phyloP scores from a whole-genome alignment of 2,888 invertebrate genomes.

The Electrophaes corylata region DNA sequence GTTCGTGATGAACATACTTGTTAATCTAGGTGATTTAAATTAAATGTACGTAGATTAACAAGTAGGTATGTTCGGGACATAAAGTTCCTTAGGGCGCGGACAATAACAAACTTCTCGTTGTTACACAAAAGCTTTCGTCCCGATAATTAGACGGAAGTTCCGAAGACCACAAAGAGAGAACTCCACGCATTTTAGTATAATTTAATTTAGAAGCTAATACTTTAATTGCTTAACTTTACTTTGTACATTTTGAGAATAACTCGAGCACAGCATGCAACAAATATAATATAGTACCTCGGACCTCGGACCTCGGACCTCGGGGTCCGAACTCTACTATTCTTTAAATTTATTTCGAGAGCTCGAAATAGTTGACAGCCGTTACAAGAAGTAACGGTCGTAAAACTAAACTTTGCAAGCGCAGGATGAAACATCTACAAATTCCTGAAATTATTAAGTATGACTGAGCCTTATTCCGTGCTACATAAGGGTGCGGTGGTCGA shows the following conservation, averaged over 20 bases:
- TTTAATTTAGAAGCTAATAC: conserved; percentile 1
- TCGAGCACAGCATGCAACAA: not conserved
- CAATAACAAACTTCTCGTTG: conserved; percentile 9
- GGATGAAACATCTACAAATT: conserved; percentile 13
- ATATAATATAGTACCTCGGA: no score
- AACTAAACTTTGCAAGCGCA: conserved; percentile 18
- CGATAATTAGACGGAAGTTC: conserved; percentile 4
- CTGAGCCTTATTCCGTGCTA: conserved; percentile 3
- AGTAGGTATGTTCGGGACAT: not conserved
- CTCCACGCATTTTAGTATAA: not conserved
- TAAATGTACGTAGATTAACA: no score
- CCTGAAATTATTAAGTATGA: conserved; percentile 1
- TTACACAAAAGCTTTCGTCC: conserved; percentile 12
- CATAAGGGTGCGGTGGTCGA: conserved; percentile 1
- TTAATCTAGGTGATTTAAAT: no score
- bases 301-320: no score
- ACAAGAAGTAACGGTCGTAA: conserved; percentile 16
- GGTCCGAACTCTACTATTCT: no score
- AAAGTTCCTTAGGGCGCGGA: not conserved
- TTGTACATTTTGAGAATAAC: not conserved
- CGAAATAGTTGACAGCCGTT: conserved; percentile 7
- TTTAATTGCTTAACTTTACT: not conserved
- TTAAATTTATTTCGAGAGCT: not conserved
- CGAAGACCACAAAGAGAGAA: not conserved
- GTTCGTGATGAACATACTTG: no score